Evolutionary conservation across 2,797 vertebrate genomes (phyloP).

Genomic region (Mycteria americana): DNA sequence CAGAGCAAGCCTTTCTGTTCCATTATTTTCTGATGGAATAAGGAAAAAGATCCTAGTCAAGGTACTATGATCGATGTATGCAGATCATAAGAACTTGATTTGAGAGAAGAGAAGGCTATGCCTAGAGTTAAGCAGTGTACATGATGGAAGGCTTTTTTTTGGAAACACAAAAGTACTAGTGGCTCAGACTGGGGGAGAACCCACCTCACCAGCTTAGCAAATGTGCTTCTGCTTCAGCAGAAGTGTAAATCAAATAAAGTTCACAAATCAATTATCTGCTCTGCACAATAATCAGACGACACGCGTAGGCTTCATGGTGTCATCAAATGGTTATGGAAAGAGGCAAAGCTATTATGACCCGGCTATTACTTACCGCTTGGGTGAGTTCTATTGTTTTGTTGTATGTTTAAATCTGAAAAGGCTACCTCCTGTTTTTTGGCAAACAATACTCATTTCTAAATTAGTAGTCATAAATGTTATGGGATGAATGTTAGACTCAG

Average conservation of each 20-base stretch:
- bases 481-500: neutral
- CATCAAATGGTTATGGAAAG: neutral
- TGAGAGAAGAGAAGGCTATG: neutral
- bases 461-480: neutral
- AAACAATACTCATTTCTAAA: neutral
- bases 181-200: neutral
- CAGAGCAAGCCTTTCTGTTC: neutral
- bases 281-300: neutral
- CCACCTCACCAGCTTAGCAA: neutral
- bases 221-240: neutral
- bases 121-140: neutral
- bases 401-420: neutral
- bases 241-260: neutral
- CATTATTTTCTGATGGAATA: neutral
- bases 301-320: neutral
- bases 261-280: neutral
- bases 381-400: neutral
- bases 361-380: neutral
- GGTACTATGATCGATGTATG: neutral
- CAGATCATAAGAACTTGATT: neutral
- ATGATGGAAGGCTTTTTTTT: neutral
- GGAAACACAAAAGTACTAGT: neutral
- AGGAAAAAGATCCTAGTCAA: neutral
- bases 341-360: neutral
- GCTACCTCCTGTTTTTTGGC: neutral